A percentile compares a stretch with the other conserved stretches of the same genome.
Conservation (phyloP, 2,113 vertebrate genomes). For the Zeus faber region DNA sequence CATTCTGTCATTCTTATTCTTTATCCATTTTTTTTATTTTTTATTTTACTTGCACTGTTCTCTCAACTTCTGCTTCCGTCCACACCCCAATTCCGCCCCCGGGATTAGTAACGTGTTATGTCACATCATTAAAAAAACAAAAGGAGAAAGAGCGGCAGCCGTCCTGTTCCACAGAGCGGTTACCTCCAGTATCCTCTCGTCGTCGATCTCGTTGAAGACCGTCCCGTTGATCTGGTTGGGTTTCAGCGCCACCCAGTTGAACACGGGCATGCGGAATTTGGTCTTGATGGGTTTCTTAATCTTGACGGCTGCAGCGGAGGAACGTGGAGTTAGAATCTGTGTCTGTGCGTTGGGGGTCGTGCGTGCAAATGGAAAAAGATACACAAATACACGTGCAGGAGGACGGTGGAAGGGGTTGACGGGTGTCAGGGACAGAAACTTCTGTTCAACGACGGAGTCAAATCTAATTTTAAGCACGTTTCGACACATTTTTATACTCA, state of each 20-base stretch:
- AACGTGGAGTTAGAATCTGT: slow-evolving; percentile 23
- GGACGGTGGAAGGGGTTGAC: slow-evolving; percentile 9
- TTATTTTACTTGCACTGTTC: too few relatives aligned
- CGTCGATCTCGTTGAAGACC: slow-evolving; percentile 95
- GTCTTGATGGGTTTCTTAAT: slow-evolving; percentile 99
- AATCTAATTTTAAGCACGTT: too few relatives aligned
- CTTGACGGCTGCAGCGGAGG: slow-evolving; percentile 83
- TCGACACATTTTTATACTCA: too few relatives aligned
- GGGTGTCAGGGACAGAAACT: slow-evolving; percentile 19
- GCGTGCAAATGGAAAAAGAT: neutral
- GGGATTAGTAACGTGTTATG: too few relatives aligned
- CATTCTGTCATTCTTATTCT: too few relatives aligned
- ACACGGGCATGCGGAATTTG: slow-evolving; percentile 94
- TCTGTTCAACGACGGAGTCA: too few relatives aligned
- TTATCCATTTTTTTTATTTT: too few relatives aligned
- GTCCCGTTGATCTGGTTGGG: slow-evolving; percentile 98
- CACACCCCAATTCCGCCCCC: too few relatives aligned
- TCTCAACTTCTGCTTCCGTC: too few relatives aligned
- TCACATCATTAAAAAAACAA: neutral
- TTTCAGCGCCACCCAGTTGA: slow-evolving; percentile 97
- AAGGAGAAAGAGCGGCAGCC: neutral
- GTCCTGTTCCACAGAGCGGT: neutral
- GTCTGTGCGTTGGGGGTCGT: neutral
- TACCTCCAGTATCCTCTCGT: slow-evolving; percentile 93
- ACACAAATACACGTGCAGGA: slow-evolving; percentile 15